These are phyloP conservation scores for Acanthosepion esculentum DNA, from an alignment of 2,888 invertebrate species.

Conservation along the genomic window DNA sequence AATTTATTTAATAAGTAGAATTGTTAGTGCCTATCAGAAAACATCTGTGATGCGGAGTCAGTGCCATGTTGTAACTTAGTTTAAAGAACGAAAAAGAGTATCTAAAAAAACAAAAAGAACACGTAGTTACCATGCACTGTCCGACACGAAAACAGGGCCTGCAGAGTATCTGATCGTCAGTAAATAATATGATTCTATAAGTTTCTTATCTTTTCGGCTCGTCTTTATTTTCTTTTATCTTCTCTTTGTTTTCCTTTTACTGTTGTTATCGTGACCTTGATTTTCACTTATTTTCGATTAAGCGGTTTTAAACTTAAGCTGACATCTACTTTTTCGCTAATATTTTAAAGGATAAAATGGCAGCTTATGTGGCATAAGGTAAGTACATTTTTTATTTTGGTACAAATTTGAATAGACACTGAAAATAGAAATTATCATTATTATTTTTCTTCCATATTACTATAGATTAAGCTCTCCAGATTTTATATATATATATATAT, in stretches of 20 bases:
- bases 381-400: not conserved
- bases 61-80: not conserved
- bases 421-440: not conserved
- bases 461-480: too few relatives aligned
- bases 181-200: not conserved
- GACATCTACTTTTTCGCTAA: not conserved
- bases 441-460: too few relatives aligned
- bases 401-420: not conserved
- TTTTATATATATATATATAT: too few relatives aligned
- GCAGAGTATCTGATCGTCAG: not conserved
- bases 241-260: not conserved
- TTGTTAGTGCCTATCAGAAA: not conserved
- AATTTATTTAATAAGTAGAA: too few relatives aligned
- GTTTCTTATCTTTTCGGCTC: not conserved
- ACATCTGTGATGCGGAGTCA: not conserved
- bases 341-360: not conserved
- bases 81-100: not conserved
- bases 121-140: not conserved
- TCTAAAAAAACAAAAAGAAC: not conserved
- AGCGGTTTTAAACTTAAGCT: not conserved
- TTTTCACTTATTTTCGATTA: not conserved
- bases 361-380: not conserved
- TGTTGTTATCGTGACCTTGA: not conserved
- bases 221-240: not conserved
- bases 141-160: not conserved